Conservation (phyloP, 1,140 invertebrate species). For the Lepidotrigona ventralis region DNA sequence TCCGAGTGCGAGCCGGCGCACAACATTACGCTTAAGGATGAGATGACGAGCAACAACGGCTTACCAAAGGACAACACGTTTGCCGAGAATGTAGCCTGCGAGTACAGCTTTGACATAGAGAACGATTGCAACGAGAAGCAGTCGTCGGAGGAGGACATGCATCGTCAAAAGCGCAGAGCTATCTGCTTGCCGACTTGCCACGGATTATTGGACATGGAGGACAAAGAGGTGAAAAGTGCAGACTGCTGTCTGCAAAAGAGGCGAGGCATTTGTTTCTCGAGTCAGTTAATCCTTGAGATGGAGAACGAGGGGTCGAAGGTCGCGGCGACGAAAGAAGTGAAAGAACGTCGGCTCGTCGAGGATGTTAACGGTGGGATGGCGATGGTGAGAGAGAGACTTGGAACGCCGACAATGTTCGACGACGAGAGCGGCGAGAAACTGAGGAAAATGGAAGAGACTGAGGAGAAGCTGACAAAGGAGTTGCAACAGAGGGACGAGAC, state of each 20-base stretch:
- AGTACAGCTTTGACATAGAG: not conserved
- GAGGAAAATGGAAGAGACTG: conserved; percentile 42
- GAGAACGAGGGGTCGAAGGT: conserved; percentile 21
- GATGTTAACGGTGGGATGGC: conserved; percentile 53
- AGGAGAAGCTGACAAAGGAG: conserved; percentile 53
- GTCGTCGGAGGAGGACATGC: too few species aligned
- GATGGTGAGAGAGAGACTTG: conserved; percentile 50
- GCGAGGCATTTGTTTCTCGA: conserved; percentile 70
- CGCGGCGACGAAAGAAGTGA: not conserved
- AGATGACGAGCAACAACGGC: not conserved
- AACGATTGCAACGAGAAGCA: conserved; percentile 28
- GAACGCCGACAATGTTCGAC: conserved; percentile 59
- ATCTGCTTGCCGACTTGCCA: conserved; percentile 79
- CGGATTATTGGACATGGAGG: conserved; percentile 69
- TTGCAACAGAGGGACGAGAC: conserved; percentile 76
- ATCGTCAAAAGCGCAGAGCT: conserved; percentile 80
- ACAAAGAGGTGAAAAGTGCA: conserved; percentile 2
- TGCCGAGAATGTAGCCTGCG: not conserved
- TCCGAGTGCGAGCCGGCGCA: conserved; percentile 52
- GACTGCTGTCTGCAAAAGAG: conserved; percentile 64
- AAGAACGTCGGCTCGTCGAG: not conserved
- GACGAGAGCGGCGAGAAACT: not conserved
- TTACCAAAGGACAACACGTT: not conserved
- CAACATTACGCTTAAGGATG: conserved; percentile 11
- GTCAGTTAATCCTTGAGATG: conserved; percentile 67